Conservation (phyloP, 2,888 invertebrate genomes). For the Tetrapedia diversipes region DNA sequence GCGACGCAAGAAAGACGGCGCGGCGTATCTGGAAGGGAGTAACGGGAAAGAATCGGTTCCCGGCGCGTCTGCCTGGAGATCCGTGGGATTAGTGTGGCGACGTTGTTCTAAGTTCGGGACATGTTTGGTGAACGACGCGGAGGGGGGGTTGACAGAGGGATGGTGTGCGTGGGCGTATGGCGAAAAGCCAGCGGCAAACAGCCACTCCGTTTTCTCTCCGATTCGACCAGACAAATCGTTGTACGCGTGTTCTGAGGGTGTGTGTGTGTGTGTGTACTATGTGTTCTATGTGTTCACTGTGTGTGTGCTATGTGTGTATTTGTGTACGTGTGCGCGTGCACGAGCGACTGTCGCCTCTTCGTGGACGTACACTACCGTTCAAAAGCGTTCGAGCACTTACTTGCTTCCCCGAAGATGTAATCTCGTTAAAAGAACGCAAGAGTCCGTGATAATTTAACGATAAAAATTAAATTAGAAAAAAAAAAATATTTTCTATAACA, state of each 20-base stretch:
- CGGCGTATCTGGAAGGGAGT: slow-evolving; percentile 26
- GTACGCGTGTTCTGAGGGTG: too few species aligned
- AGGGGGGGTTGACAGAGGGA: not conserved
- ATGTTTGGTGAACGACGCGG: slow-evolving; percentile 50
- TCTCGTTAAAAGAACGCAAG: too few species aligned
- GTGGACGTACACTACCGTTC: not conserved
- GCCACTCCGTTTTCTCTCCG: slow-evolving; percentile 67
- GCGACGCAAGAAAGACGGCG: slow-evolving; percentile 13
- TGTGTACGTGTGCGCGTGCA: not conserved
- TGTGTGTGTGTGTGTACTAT: too few species aligned
- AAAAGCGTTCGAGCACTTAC: too few species aligned
- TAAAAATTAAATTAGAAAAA: too few species aligned
- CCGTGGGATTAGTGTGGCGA: slow-evolving; percentile 68
- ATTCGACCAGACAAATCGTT: slow-evolving; percentile 64
- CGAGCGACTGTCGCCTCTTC: slow-evolving; percentile 5
- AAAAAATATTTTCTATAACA: too few species aligned
- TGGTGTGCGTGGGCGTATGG: slow-evolving; percentile 70
- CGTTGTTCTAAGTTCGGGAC: slow-evolving; percentile 69
- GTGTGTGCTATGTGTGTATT: not conserved
- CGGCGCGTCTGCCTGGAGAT: slow-evolving; percentile 62
- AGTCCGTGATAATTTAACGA: too few species aligned
- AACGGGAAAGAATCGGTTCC: slow-evolving; percentile 54
- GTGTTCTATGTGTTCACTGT: too few species aligned
- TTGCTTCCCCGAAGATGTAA: too few species aligned
- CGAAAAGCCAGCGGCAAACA: slow-evolving; percentile 72